Evolutionary conservation across 2,113 vertebrate genomes (phyloP), one percentile per base, ranked within the genome.

Genomic region (Puntigrus tetrazona): DNA sequence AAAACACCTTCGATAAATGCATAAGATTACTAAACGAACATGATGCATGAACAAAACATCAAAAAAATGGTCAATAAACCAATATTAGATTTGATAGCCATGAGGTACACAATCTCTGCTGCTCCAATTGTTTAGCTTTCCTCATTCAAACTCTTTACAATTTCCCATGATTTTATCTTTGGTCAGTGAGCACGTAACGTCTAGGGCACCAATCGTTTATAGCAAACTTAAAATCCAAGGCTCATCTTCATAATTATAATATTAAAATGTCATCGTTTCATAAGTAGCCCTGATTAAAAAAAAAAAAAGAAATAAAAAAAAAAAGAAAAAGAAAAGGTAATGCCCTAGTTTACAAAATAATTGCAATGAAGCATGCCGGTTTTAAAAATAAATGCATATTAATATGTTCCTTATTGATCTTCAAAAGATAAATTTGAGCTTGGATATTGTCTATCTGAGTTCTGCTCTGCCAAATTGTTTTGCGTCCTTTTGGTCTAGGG

Each of bases 31-130:
- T 34, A 67, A 10, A 61, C 52, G 41, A 67, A 80, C 41, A 65
- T 16, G 7, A 18, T 45, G 41, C 52, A 59, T 18, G 7, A 63
- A 81, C 10, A 67, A 61, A 81, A 78, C 50, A 74, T 16, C 41
- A 75, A 36, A 36, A n/a, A 10, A 70, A 36, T 69, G 31, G 43
- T 61, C 25, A 34, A 55, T 55, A 55, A 84, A 74, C 22, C 4
- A 70, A 65, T 70, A 38, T 86, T n/a, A 41, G 70, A 80, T 88
- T 72, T 82, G 83, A 16, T 43, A 81, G 65, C 31, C 36, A 38
- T 86, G 87, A 91, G 86, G 89, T 90, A 78, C 47, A 72, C 25
- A 38, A 59, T 63, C 65, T n/a, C 20, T 67, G 16, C 57, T 70
- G 29, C 41, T 63, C 38, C 74, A 74, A 73, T 55, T 45, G n/a